Evolutionary conservation across 2,797 vertebrate species (phyloP).

Genomic region (Sternotherus odoratus): DNA sequence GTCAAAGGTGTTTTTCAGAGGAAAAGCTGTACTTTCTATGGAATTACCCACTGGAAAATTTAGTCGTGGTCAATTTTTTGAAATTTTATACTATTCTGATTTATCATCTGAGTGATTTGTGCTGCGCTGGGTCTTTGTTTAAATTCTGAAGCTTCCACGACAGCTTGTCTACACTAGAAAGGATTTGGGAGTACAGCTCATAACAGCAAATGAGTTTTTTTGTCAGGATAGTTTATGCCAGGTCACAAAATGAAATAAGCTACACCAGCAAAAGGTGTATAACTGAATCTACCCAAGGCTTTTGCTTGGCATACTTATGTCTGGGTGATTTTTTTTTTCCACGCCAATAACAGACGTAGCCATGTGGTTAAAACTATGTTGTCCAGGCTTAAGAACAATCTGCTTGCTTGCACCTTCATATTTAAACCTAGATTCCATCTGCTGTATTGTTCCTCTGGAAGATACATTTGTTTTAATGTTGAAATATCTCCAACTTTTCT

Average conservation of each 20-base stretch:
- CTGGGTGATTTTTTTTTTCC: background rate
- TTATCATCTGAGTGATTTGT: background rate
- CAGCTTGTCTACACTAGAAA: background rate
- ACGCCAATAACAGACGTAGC: background rate
- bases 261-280: background rate
- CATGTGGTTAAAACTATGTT: background rate
- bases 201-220: background rate
- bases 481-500: background rate
- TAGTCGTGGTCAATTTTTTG: background rate
- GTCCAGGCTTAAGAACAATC: background rate
- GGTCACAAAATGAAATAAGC: background rate
- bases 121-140: background rate
- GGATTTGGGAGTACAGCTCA: background rate
- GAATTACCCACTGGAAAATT: background rate
- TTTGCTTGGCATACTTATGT: background rate
- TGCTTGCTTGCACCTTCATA: background rate
- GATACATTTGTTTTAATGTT: background rate
- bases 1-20: background rate
- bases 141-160: background rate
- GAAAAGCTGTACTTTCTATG: background rate
- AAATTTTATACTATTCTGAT: background rate
- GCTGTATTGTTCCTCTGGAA: background rate
- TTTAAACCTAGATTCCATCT: background rate
- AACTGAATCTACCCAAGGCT: background rate
- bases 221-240: background rate